Evolutionary conservation across 2,797 vertebrate genomes (phyloP).

Genomic region (Scolopax rusticola): DNA sequence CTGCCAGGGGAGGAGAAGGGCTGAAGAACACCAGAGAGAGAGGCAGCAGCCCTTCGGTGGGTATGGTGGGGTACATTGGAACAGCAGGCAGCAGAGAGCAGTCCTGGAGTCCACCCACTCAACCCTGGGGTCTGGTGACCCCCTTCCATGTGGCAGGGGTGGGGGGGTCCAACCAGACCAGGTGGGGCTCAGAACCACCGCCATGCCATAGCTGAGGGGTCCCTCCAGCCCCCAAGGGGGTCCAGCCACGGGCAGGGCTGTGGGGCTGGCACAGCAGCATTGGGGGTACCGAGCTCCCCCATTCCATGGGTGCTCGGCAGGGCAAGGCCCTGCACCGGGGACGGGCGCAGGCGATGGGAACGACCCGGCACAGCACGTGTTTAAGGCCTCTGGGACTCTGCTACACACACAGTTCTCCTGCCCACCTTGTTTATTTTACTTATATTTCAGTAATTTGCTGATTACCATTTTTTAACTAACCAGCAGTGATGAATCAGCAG

Average conservation of each 20-base stretch:
- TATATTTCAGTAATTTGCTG: slow-evolving; percentile 67
- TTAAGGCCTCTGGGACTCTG: background rate
- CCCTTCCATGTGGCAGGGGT: no score
- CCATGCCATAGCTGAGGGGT: rapidly evolving
- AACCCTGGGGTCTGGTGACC: rapidly evolving
- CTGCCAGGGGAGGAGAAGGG: rapidly evolving
- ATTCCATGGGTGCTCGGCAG: rapidly evolving
- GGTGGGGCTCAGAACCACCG: rapidly evolving
- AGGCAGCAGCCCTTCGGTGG: background rate
- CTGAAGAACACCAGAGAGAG: background rate
- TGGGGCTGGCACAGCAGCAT: rapidly evolving
- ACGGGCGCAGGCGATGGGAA: background rate
- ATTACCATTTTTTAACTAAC: slow-evolving; percentile 51
- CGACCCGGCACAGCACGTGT: rapidly evolving
- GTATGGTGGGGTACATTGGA: background rate
- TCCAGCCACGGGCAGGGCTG: rapidly evolving
- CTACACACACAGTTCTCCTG: background rate
- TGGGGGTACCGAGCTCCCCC: rapidly evolving
- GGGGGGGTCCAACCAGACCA: background rate
- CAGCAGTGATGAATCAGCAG: slow-evolving; percentile 74
- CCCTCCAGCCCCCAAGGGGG: background rate
- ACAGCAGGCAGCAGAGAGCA: background rate
- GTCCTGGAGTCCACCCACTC: background rate
- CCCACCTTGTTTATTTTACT: slow-evolving; percentile 53
- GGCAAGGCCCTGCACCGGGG: rapidly evolving